Evolutionary conservation across 1,140 invertebrate species (phyloP).

Genomic region (Micrasema longulum): DNA sequence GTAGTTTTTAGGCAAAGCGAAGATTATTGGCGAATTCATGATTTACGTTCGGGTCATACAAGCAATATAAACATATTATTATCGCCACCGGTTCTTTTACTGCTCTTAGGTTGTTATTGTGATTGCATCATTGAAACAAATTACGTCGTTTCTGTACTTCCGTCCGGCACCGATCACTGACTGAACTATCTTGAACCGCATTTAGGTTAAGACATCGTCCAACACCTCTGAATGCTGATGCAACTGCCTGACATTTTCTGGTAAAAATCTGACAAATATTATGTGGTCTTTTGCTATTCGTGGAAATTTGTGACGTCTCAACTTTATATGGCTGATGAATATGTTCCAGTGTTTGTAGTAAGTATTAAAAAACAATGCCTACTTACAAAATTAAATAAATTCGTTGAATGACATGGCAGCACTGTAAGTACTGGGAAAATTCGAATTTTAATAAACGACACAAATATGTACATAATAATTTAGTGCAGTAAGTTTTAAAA

Average conservation of each 20-base stretch:
- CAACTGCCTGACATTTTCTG: conserved; percentile 59
- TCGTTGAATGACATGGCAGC: too few relatives aligned
- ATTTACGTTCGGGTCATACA: not conserved
- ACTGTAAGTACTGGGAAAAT: too few relatives aligned
- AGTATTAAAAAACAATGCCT: not conserved
- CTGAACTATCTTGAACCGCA: conserved; percentile 8
- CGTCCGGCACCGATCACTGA: conserved; percentile 13
- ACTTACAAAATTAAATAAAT: not conserved
- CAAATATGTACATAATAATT: too few relatives aligned
- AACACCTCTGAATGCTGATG: conserved; percentile 60
- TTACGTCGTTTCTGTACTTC: conserved; percentile 23
- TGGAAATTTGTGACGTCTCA: conserved; percentile 35
- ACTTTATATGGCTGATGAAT: conserved; percentile 9
- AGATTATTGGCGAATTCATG: conserved; percentile 67
- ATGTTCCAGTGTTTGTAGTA: not conserved
- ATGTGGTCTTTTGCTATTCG: conserved; percentile 64
- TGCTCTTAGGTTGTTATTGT: conserved; percentile 18
- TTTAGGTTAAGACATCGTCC: conserved; percentile 31
- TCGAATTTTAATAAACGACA: too few relatives aligned
- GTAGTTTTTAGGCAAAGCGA: conserved; percentile 68
- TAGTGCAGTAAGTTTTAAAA: too few relatives aligned
- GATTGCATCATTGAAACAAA: conserved; percentile 37
- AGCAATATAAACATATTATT: conserved; percentile 23
- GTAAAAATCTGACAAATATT: conserved; percentile 57
- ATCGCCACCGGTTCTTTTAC: conserved; percentile 52